Conservation (phyloP, 1,140 invertebrate species). For the Zaprionus africanus region DNA sequence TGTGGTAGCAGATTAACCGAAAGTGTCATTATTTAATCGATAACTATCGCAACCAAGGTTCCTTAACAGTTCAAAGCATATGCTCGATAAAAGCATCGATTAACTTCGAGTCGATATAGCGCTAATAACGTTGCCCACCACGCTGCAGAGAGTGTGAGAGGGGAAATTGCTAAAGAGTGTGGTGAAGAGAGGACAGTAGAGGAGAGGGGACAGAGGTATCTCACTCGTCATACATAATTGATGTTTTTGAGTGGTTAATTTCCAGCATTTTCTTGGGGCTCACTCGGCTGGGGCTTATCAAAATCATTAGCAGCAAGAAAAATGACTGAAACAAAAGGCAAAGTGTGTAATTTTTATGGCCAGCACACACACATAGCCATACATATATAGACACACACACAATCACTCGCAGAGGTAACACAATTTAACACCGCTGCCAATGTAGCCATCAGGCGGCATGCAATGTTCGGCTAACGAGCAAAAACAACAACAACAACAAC, state of each 20-base stretch:
- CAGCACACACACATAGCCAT: constrained; percentile 14
- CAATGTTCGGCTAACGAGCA: constrained; percentile 79
- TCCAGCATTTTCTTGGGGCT: constrained; percentile 22
- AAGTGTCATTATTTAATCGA: background rate
- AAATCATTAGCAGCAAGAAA: constrained; percentile 53
- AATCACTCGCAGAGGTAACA: constrained; percentile 50
- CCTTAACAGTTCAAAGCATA: background rate
- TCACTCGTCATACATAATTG: constrained; percentile 21
- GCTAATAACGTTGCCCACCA: background rate
- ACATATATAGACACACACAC: constrained; percentile 8
- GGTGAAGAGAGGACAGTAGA: background rate
- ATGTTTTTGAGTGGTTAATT: constrained; percentile 41
- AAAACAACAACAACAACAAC: constrained; percentile 66
- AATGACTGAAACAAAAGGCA: constrained; percentile 52
- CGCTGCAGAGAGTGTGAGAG: background rate
- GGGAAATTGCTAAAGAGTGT: background rate
- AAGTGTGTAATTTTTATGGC: constrained; percentile 56
- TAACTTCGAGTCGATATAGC: background rate
- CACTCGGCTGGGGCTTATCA: constrained; percentile 35
- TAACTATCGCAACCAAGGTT: background rate
- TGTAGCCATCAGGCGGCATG: constrained; percentile 80
- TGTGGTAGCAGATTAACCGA: no score
- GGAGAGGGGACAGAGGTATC: background rate
- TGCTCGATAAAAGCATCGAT: background rate
- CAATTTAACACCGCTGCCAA: constrained; percentile 81